Base-by-base conservation (phyloP, 2,888 invertebrate species). In the Xylophagus ater region DNA sequence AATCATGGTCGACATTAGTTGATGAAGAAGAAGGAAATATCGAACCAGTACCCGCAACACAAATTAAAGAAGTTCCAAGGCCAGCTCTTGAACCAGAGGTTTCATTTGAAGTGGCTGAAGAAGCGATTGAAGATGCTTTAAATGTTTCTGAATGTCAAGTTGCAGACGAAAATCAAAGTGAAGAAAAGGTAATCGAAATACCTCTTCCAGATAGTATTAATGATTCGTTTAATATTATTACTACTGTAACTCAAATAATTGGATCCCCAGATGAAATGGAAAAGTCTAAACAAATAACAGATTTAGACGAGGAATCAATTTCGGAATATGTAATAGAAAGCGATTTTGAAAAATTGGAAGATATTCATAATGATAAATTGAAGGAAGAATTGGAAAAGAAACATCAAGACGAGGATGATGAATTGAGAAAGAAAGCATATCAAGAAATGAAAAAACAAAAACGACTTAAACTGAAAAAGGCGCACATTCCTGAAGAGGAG, bases 1-100 rank as follows among this genome's bases (percentile, higher is more conserved):
- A 14, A 19, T 44, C 46, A 6, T 46, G 46, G 46, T 34, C 46
- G 12, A 32, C 32, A 17, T 37, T 46, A 28, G 41, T 46, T 4
- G 29, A 35, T 30, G 26, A 37, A 18, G n/a, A 23, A 14, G 12
- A 15, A 4, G 13, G n/a, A 26, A 21, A 19, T 8, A 24, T 31
- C n/a, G 19, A 13, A 6, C 18, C 24, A 32, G 33, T 12, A 13
- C 37, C 15, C 13, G 21, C 3, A 37, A 24, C 20, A 23, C 25
- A n/a, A 24, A 12, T 7, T 3, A 13, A 4, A 2, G 2, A 2
- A 23, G n/a, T 23, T 4, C 4, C 10, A 4, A 4, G 3, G 3
- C 9, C n/a, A 9, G 23, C 8, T 5, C 18, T 13, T 3, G 2
- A 13, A 19, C 5, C 14, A 7, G 32, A 19, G 10, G 4, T 4